phyloP scores from a whole-genome alignment of 2,797 vertebrate genomes.

The Myiothlypis chrysogaster region DNA sequence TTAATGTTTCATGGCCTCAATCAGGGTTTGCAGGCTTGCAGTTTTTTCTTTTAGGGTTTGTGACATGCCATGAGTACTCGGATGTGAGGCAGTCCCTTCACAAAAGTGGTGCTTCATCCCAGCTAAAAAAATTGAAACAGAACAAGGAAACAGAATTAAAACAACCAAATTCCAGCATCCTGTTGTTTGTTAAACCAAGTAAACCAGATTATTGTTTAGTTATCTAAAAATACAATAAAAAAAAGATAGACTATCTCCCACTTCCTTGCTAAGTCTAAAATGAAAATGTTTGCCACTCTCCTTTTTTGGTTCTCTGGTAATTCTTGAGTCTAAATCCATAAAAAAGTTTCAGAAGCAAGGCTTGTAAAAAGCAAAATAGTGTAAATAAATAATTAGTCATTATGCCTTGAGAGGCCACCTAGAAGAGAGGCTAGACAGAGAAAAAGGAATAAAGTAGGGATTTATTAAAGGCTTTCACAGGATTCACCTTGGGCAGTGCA shows the following conservation, averaged over 20 bases:
- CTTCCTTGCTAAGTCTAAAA: background rate
- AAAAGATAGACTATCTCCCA: rapidly evolving
- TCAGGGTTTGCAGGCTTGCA: background rate
- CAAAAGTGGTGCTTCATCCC: background rate
- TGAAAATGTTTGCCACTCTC: background rate
- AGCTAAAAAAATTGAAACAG: background rate
- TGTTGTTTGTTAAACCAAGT: background rate
- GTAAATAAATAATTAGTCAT: background rate
- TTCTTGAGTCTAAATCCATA: background rate
- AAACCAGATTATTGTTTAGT: background rate
- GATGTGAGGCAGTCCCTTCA: background rate
- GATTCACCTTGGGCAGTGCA: background rate
- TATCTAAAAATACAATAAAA: background rate
- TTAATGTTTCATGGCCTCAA: background rate
- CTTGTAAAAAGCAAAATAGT: background rate
- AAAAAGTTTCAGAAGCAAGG: background rate
- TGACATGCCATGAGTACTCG: background rate
- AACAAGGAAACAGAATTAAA: background rate
- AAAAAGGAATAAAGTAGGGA: background rate
- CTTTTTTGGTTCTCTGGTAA: background rate
- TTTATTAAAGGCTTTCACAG: background rate
- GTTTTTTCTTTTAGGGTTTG: background rate
- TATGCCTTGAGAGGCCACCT: background rate
- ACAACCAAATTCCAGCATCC: background rate
- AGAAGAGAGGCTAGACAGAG: background rate